Evolutionary conservation across 1,140 invertebrate genomes (phyloP), one percentile per base, ranked within the genome.

Genomic region (Apis dorsata): DNA sequence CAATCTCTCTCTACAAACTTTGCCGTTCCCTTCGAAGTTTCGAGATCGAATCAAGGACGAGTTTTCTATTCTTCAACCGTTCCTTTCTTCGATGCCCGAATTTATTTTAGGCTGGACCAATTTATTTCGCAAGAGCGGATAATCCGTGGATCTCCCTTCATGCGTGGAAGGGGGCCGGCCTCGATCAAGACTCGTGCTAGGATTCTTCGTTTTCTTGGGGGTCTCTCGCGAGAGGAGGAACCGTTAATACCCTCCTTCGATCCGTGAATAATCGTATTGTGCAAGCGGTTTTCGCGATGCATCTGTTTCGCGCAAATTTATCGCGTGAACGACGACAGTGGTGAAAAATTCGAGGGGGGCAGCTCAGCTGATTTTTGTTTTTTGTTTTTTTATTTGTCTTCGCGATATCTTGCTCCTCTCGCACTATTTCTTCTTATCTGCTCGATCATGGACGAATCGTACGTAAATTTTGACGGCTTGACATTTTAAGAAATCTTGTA

Each of bases 241-340:
- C 86, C 84, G 87, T 88, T 88, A 88, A 85, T 85, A 65, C 77
- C 60, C 62, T 55, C 83, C 60, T 85, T 34, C 79, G 68, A 59
- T n/a, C 83, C 83, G 87, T 83, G 78, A 85, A 78, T 85, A 87
- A 87, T 88, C 69, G 63, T 70, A 88, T 88, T 88, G 84, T 87
- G 72, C 65, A 57, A 55, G 83, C 66, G 86, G 83, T 85, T 87
- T 87, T 34, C 74, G 76, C 85, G 72, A 70, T 59, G 24, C 77
- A 24, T 44, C 62, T 44, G 70, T 79, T 79, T 75, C 53, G 34
- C 66, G 66, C 24, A n/a, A 71, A 80, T 84, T 57, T 65, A 69
- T 82, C 73, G 73, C 55, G 73, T 19, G 4, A 28, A 9, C 49
- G 24, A 21, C 70, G 70, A 19, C 44, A 44, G 8, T 19, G 66